Base-by-base conservation (phyloP, 2,113 vertebrate genomes). In the Eurypyga helias region DNA sequence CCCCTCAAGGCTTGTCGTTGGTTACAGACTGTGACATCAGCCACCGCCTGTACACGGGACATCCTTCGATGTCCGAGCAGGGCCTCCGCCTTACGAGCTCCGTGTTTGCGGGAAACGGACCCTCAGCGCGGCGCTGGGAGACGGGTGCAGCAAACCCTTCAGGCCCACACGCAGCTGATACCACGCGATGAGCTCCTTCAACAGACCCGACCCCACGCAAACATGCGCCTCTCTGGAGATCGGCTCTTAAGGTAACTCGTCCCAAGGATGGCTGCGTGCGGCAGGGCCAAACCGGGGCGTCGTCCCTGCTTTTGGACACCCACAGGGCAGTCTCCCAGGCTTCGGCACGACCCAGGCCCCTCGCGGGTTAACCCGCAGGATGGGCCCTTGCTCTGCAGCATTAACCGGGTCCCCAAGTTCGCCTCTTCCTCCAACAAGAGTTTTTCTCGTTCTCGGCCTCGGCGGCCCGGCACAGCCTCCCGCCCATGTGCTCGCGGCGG, bases 71-170 rank as follows among this genome's bases (percentile, higher is more conserved):
- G 5, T 7, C 15, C 9, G 23, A 26, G 5, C 5, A 1, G 34
- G 23, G 33, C 17, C 9, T 29, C 7, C 2, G 10, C 26, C 18
- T 7, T 2, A 20, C 45, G 49, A 78, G 2, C 51, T n/a, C 11
- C 0, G 1, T 4, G 8, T 29, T 43, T 11, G 5, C 4, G 7
- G 10, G 9, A 31, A 57, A 43, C 0, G 3, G 11, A n/a, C 9
- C 21, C 49, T 36, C 3, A 2, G 0, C 4, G 5, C 25, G 1
- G 33, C 43, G 36, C 41, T 0, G n/a, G 64, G 3, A 4, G 34
- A 25, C 12, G 41, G 41, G 49, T 0, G 1, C 20, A 13, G 43
- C 1, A 11, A 17, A 45, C 11, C 2, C 51, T 45, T 43, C 2
- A 8, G 46, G 6, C 6, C 13, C 6, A 17, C 17, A 8, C 2